These are phyloP conservation scores for Ceratotherium simum DNA, from an alignment of 2,113 vertebrate genomes.

Conservation along the genomic window DNA sequence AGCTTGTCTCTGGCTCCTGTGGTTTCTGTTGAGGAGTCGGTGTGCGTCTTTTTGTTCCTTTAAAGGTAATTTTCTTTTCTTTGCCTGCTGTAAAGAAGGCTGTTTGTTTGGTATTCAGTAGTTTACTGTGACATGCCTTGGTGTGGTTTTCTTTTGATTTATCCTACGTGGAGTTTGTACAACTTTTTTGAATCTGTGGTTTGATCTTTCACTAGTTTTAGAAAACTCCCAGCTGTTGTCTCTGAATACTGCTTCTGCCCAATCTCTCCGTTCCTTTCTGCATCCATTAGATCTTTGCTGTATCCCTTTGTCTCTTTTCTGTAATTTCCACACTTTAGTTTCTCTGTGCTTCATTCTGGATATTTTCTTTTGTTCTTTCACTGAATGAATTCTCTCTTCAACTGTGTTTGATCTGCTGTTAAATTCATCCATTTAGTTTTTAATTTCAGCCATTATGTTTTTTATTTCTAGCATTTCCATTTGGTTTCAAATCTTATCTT, in stretches of 20 bases:
- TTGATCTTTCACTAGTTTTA: not conserved
- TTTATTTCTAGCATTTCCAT: not conserved
- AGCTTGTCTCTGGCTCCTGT: not conserved
- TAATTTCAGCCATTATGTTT: not conserved
- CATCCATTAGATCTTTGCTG: fast-evolving
- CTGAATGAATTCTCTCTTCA: not conserved
- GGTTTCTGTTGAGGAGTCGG: not conserved
- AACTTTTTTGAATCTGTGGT: not conserved
- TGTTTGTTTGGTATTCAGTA: not conserved
- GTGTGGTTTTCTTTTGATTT: not conserved
- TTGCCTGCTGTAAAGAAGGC: not conserved
- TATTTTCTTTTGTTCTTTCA: not conserved
- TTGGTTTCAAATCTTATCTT: not conserved
- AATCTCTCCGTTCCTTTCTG: not conserved
- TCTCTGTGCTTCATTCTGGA: not conserved
- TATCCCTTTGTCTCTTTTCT: not conserved
- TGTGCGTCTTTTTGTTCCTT: not conserved
- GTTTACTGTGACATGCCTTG: fast-evolving
- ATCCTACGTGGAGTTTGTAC: not conserved
- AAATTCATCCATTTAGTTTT: too few relatives aligned
- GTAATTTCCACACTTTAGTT: not conserved
- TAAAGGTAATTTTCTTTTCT: not conserved
- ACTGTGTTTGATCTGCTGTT: not conserved
- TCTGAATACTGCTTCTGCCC: not conserved
- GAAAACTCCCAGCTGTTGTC: not conserved